A percentile compares a stretch with the other conserved stretches of the same genome.
Evolutionary conservation across 2,113 vertebrate genomes (phyloP).

Genomic region (Coptodon rendalli): DNA sequence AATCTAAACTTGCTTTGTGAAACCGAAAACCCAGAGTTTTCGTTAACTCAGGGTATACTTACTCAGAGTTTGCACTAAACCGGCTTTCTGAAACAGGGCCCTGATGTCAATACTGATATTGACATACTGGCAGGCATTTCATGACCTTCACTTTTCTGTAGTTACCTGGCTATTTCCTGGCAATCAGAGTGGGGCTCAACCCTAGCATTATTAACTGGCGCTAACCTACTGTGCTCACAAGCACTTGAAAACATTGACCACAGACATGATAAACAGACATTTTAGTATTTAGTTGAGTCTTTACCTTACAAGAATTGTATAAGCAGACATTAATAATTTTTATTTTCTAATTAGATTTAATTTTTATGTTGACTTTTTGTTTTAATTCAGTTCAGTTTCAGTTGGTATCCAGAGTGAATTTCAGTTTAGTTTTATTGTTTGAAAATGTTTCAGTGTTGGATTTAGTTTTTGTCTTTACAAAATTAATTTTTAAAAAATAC

Average conservation of each 20-base stretch:
- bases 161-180: background rate
- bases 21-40: no score
- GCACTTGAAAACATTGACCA: background rate
- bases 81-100: no score
- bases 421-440: background rate
- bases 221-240: background rate
- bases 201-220: background rate
- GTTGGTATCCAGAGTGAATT: background rate
- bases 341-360: background rate
- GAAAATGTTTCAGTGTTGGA: background rate
- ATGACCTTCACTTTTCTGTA: background rate
- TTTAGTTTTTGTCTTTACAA: background rate
- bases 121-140: background rate
- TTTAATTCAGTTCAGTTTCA: background rate
- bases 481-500: accelerated
- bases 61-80: no score
- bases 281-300: background rate
- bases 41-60: no score
- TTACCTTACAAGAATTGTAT: background rate
- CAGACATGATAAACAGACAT: background rate
- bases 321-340: background rate
- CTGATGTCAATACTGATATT: background rate
- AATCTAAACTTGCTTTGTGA: no score
- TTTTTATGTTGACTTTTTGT: background rate
- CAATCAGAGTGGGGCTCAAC: background rate